Evolutionary conservation across 2,113 vertebrate species (phyloP), one percentile per base, ranked within the genome.

Genomic region (Gobio gobio): DNA sequence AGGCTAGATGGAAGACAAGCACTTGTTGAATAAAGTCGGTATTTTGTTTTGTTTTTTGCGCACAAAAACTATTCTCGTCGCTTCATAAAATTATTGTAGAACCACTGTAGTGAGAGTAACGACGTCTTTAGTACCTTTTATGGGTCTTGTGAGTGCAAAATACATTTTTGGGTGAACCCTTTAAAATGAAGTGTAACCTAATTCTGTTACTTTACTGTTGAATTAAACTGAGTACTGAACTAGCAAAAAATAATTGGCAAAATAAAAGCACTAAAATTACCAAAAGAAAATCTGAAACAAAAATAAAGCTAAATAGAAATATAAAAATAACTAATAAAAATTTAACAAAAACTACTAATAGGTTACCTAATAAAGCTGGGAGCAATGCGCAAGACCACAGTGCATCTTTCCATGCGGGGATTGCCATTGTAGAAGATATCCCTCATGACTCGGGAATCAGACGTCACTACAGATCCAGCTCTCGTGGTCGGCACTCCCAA

Each of bases 401-500:
- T 95, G 89, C 98, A 99, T 10, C 91, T 95, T 88, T 99, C 98
- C 0, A 90, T 86, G 84, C 93, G 93, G 9, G 97, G 95, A 33
- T 97, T 91, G 9, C 98, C 97, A 0, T 95, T 95, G 59, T 99
- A 99, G 91, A 95, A 94, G 1, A 97, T 0, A 0, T 99, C 98
- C 0, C 98, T 94, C 49, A 96, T 0, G 0, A 99, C 96, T 2
- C 9, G 94, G 0, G 95, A 96, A 91, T 97, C 95, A 0, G 98
- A 99, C 0, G 96, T 97, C 18, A 99, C 95, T 0, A 98, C 95
- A 0, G 97, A 95, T 24, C 96, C 98, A 0, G 97, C 98, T 85
- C 98, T 95, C 0, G 97, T 99, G 43, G 96, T 99, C 36, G 97
- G 98, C 7, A 99, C 86, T 0, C 98, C 97, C 20, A 99, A 93